A percentile compares a stretch with the other conserved stretches of the same genome.
Conservation (phyloP, 2,797 vertebrate genomes). For the Anguilla pacifica region DNA sequence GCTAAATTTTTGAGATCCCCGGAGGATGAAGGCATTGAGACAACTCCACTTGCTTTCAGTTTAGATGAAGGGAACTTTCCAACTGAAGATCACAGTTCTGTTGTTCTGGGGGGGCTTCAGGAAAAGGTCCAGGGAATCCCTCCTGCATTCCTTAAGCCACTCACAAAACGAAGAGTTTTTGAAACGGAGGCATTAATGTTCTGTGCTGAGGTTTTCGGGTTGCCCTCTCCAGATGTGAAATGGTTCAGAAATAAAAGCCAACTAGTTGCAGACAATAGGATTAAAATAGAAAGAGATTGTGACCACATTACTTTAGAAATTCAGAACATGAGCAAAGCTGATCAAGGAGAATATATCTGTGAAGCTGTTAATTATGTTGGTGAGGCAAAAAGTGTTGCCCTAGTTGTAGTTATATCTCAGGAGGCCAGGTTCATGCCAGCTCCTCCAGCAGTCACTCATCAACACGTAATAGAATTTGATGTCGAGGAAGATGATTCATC, state of each 20-base stretch:
- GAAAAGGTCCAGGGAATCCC: conserved; percentile 90
- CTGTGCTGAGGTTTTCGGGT: conserved; percentile 85
- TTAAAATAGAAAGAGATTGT: conserved; percentile 81
- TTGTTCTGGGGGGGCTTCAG: conserved; percentile 76
- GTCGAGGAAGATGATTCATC: conserved; percentile 85
- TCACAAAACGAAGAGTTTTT: conserved; percentile 82
- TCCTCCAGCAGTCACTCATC: conserved; percentile 89
- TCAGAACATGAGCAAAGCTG: conserved; percentile 73
- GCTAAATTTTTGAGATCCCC: conserved; percentile 78
- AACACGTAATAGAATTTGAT: conserved; percentile 97
- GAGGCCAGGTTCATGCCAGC: conserved; percentile 80
- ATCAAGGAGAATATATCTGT: conserved; percentile 92
- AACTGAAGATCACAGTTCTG: conserved; percentile 66
- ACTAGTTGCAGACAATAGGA: conserved; percentile 73
- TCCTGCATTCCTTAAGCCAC: conserved; percentile 90
- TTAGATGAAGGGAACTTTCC: conserved; percentile 69
- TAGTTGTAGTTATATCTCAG: conserved; percentile 83
- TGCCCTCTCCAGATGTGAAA: conserved; percentile 87
- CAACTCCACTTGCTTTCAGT: conserved; percentile 55
- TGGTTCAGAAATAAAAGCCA: conserved; percentile 93
- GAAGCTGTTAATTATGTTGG: conserved; percentile 92
- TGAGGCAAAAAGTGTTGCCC: conserved; percentile 88
- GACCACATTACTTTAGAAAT: conserved; percentile 82
- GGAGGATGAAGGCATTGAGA: conserved; percentile 75
- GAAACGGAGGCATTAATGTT: conserved; percentile 83